These are phyloP conservation scores for Ophion slaviceki DNA, from an alignment of 2,888 invertebrate species.

Conservation along the genomic window DNA sequence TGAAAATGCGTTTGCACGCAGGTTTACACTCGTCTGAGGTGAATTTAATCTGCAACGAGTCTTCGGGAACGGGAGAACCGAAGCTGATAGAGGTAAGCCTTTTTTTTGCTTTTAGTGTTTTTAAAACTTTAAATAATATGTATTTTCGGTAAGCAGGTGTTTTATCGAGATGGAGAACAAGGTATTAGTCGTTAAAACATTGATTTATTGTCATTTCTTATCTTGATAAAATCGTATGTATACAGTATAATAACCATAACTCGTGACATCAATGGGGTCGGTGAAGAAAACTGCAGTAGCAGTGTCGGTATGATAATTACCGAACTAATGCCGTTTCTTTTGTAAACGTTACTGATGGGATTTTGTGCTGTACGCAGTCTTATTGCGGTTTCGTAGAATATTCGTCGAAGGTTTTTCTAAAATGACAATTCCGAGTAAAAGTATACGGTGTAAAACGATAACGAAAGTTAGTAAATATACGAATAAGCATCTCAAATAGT, in stretches of 20 bases:
- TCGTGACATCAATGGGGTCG: background rate
- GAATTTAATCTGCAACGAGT: constrained; percentile 72
- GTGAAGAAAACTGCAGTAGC: constrained; percentile 10
- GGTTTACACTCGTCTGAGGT: constrained; percentile 73
- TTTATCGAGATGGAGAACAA: background rate
- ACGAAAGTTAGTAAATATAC: no score
- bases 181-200: background rate
- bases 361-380: constrained; percentile 40
- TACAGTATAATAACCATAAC: constrained; percentile 29
- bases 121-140: background rate
- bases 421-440: background rate
- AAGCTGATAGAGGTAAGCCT: constrained; percentile 73
- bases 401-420: background rate
- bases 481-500: background rate
- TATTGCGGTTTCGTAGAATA: constrained; percentile 25
- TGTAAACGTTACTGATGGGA: background rate
- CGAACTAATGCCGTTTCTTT: background rate
- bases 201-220: constrained; percentile 47
- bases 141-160: background rate
- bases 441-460: background rate
- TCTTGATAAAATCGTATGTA: constrained; percentile 32
- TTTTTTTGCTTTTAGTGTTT: background rate
- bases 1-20: constrained; percentile 56
- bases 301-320: constrained; percentile 8
- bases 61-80: constrained; percentile 73